Evolutionary conservation across 2,113 vertebrate genomes (phyloP).

Genomic region (Pelecanoides urinatrix): DNA sequence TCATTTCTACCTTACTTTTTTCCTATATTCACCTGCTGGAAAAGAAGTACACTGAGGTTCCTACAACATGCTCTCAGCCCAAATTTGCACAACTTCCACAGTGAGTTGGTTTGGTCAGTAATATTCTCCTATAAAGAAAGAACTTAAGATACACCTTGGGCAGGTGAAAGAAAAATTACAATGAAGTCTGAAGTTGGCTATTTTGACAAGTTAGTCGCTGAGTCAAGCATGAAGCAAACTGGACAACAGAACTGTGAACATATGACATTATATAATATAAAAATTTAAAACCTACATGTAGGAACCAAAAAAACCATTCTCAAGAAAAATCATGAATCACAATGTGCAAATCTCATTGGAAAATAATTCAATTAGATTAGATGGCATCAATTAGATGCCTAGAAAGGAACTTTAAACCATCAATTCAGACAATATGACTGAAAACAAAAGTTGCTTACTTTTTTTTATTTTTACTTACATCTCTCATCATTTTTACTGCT

Average conservation of each 20-base stretch:
- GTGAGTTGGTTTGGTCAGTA: background rate
- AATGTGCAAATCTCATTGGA: background rate
- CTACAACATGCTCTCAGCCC: background rate
- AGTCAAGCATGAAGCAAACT: background rate
- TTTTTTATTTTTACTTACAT: conserved; percentile 82
- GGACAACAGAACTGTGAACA: background rate
- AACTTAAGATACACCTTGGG: background rate
- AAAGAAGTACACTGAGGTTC: background rate
- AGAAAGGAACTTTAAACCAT: background rate
- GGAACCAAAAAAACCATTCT: background rate
- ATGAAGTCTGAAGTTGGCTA: background rate
- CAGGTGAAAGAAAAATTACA: background rate
- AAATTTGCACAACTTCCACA: background rate
- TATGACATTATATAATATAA: background rate
- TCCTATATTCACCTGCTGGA: background rate
- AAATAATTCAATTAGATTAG: background rate
- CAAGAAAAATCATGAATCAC: background rate
- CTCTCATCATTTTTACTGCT: conserved; percentile 99
- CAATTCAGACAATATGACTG: background rate
- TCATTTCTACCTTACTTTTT: background rate
- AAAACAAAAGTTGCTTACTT: background rate
- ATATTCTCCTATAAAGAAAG: background rate
- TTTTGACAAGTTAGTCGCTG: background rate
- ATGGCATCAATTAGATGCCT: no score
- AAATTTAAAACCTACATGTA: background rate